Evolutionary conservation across 2,113 vertebrate species (phyloP).

Genomic region (Plecotus auritus): DNA sequence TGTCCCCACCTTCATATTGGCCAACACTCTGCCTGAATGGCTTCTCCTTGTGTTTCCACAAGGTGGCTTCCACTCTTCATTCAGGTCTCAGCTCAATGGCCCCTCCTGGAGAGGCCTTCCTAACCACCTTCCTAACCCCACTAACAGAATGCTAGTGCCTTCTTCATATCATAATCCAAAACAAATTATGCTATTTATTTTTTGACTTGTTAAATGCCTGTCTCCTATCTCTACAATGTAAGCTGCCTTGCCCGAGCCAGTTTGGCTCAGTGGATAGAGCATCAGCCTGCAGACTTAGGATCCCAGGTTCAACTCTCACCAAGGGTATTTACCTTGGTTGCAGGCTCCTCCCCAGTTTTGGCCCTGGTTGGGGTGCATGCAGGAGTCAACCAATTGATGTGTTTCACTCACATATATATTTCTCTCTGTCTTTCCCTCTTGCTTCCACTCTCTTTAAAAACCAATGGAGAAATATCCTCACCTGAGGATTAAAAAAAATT

Average conservation of each 20-base stretch:
- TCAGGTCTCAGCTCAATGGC: neutral
- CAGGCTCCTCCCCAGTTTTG: no score
- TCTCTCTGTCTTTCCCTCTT: no score
- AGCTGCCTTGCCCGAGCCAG: neutral
- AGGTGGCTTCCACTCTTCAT: neutral
- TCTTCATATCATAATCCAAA: neutral
- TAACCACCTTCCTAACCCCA: neutral
- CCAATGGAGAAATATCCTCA: no score
- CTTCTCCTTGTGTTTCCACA: neutral
- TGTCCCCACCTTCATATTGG: neutral
- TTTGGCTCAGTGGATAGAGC: no score
- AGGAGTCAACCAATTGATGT: no score
- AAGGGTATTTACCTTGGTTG: no score
- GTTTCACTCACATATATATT: no score
- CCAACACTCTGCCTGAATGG: neutral
- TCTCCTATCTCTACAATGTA: conserved; percentile 31
- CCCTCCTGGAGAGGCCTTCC: neutral
- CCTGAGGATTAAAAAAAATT: no score
- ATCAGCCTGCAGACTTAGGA: no score
- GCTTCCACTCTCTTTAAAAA: no score
- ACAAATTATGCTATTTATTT: neutral
- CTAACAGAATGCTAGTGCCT: neutral
- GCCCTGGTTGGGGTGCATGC: no score
- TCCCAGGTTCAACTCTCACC: no score
- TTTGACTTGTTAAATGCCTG: neutral